Evolutionary conservation across 30 jellyfish, hydroid and myxozoan genomes (phyloP).

Genomic region (Catostylus mosaicus): DNA sequence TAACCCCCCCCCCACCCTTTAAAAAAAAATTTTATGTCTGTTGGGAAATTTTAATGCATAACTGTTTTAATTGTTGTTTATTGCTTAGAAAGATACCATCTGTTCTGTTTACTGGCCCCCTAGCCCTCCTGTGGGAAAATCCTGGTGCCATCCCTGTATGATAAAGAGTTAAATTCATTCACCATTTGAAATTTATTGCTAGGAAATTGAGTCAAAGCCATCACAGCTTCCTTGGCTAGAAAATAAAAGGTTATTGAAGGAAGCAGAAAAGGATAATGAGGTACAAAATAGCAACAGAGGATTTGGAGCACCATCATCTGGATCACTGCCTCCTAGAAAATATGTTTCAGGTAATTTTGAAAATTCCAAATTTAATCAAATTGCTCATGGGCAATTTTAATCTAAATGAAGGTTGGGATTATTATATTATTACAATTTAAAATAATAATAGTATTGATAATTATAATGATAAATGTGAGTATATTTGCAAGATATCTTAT

Average conservation of each 20-base stretch:
- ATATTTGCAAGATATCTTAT: too few relatives aligned
- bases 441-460: too few relatives aligned
- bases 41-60: too few relatives aligned
- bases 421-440: too few relatives aligned
- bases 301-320: slow-evolving; percentile 53
- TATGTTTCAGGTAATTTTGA: slow-evolving; percentile 56
- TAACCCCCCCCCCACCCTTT: too few relatives aligned
- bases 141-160: background rate
- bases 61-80: too few relatives aligned
- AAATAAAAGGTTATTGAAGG: slow-evolving; percentile 66
- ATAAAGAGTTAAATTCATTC: background rate
- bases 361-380: background rate
- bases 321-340: slow-evolving; percentile 30
- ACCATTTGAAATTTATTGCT: background rate
- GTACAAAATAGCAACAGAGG: slow-evolving; percentile 14
- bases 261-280: slow-evolving; percentile 56
- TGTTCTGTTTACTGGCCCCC: too few relatives aligned
- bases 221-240: slow-evolving; percentile 94
- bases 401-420: background rate
- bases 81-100: too few relatives aligned
- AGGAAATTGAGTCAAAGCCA: slow-evolving; percentile 71
- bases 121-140: too few relatives aligned
- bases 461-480: too few relatives aligned
- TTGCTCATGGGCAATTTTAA: background rate
- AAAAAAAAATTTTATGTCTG: too few relatives aligned